Percentiles rank a stretch among this genome's conserved stretches.
Evolutionary conservation across 2,113 vertebrate genomes (phyloP).

Genomic region (Nycticebus coucang): DNA sequence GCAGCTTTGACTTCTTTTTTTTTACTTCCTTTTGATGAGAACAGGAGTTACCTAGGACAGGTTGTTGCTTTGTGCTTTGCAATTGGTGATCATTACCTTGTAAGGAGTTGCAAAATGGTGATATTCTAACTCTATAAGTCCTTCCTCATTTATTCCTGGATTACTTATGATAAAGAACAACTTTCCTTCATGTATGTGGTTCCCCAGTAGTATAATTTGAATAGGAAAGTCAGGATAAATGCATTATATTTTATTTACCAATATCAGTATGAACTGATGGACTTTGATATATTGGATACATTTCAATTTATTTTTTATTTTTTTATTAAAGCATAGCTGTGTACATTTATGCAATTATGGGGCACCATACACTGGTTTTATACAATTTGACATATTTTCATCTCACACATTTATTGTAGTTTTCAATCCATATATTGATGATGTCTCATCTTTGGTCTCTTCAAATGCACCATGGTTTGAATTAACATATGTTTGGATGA

Average conservation of each 20-base stretch:
- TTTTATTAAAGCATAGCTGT: no score
- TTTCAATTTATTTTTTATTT: background rate
- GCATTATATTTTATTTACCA: background rate
- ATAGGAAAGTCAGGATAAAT: background rate
- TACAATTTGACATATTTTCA: no score
- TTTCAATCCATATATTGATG: background rate
- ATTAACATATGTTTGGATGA: background rate
- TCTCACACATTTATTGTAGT: background rate
- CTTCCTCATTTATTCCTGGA: background rate
- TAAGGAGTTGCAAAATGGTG: background rate
- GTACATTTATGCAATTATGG: no score
- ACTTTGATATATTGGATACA: background rate
- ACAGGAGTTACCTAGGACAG: background rate
- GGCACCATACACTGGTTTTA: no score
- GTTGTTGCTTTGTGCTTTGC: background rate
- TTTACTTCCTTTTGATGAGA: background rate
- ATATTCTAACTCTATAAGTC: background rate
- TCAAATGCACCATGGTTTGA: constrained; percentile 21
- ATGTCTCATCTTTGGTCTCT: background rate
- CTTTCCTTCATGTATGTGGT: background rate
- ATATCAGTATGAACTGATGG: background rate
- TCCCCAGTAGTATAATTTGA: background rate
- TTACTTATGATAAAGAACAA: constrained; percentile 14
- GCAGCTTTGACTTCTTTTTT: background rate
- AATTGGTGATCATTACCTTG: background rate